phyloP scores from a whole-genome alignment of 2,888 invertebrate genomes.

The Selenia dentaria region DNA sequence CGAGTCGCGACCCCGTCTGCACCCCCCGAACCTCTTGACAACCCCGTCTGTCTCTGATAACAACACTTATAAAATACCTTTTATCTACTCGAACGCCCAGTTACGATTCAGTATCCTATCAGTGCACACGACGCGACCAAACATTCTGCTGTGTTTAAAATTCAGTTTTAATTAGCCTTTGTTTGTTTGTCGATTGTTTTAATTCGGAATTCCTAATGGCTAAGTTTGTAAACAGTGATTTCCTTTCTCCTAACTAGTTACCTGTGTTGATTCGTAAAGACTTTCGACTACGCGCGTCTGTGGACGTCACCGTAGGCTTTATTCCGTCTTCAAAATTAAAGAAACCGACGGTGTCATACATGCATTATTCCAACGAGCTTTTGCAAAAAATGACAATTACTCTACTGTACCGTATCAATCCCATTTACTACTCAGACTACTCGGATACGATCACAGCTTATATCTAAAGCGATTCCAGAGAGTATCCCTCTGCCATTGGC shows the following conservation, averaged over 20 bases:
- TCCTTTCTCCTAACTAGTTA: constrained; percentile 69
- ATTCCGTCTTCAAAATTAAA: constrained; percentile 51
- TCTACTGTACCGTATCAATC: constrained; percentile 84
- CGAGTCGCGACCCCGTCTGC: constrained; percentile 54
- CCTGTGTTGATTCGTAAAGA: constrained; percentile 42
- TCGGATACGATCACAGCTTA: constrained; percentile 85
- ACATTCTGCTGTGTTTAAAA: constrained; percentile 24
- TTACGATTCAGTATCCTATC: constrained; percentile 36
- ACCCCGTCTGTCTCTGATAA: constrained; percentile 67
- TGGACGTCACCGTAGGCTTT: constrained; percentile 32
- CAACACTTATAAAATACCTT: constrained; percentile 64
- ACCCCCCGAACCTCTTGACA: constrained; percentile 47
- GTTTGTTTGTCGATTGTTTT: too few relatives aligned
- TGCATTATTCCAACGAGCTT: constrained; percentile 70
- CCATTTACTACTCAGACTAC: constrained; percentile 88
- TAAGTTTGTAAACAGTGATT: constrained; percentile 74
- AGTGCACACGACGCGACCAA: constrained; percentile 40
- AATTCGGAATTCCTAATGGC: constrained; percentile 62
- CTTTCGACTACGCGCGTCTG: constrained; percentile 22
- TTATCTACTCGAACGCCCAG: constrained; percentile 46
- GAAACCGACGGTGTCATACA: constrained; percentile 64
- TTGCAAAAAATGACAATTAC: constrained; percentile 80
- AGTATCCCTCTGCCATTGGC: constrained; percentile 69
- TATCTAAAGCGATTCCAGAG: constrained; percentile 57
- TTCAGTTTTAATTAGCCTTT: neutral